Evolutionary conservation across 2,113 vertebrate genomes (phyloP).

Genomic region (Penelope pileata): DNA sequence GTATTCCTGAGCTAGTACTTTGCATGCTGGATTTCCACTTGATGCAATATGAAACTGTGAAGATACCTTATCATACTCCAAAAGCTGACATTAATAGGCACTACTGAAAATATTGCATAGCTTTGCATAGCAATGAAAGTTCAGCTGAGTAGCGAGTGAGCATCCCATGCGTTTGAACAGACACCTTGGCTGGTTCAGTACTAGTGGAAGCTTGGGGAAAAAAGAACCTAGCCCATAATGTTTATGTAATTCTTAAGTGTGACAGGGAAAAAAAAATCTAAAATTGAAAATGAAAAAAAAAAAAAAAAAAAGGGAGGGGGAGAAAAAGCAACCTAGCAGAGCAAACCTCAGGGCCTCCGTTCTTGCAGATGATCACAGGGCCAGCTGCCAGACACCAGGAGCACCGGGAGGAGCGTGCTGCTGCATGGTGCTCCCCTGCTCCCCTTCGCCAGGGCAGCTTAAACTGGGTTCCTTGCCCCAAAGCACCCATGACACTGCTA

Average conservation of each 20-base stretch:
- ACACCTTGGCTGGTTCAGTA: background rate
- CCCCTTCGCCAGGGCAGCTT: fast-evolving
- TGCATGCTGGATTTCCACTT: slow-evolving; percentile 63
- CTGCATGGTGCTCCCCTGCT: background rate
- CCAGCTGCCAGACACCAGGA: fast-evolving
- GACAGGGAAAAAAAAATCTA: background rate
- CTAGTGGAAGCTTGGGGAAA: background rate
- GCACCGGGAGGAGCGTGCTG: background rate
- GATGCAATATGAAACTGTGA: slow-evolving; percentile 50
- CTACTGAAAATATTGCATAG: slow-evolving; percentile 50
- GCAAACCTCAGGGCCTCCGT: background rate
- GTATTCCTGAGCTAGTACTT: slow-evolving; percentile 55
- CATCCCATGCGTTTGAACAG: background rate
- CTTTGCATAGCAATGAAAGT: slow-evolving; percentile 37
- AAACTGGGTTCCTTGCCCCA: background rate
- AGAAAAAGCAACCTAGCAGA: background rate
- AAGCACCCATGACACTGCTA: background rate
- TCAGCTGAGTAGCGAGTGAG: background rate
- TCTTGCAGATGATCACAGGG: background rate
- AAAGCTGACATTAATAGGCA: slow-evolving; percentile 51
- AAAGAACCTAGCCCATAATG: background rate
- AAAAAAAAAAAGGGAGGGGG: background rate
- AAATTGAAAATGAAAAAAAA: background rate
- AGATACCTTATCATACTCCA: slow-evolving; percentile 60
- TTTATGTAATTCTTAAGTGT: background rate